Conservation (phyloP, 2,797 vertebrate species). For the Oophaga sylvatica region DNA sequence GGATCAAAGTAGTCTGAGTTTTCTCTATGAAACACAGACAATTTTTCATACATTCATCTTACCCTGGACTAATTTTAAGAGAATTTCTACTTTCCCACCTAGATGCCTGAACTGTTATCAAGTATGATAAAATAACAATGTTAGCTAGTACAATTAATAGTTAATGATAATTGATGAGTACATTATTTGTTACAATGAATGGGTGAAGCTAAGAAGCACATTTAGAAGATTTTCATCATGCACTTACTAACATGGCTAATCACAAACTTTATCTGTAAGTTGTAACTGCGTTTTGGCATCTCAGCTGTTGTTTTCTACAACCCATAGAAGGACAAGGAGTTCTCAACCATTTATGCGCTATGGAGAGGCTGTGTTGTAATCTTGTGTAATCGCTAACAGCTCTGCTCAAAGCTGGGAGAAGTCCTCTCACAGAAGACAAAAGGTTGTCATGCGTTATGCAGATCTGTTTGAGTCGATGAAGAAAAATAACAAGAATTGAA, state of each 20-base stretch:
- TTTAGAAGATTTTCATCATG: not conserved
- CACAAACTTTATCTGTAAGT: not conserved
- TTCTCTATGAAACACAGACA: no score
- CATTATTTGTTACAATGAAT: not conserved
- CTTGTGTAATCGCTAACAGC: conserved; percentile 12
- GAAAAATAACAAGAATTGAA: conserved; percentile 43
- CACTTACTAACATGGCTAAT: not conserved
- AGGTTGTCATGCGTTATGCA: conserved; percentile 49
- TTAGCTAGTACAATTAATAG: not conserved
- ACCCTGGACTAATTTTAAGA: no score
- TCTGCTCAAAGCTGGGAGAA: conserved; percentile 19
- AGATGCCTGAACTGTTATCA: not conserved
- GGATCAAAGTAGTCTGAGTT: no score
- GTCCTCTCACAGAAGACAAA: conserved; percentile 40
- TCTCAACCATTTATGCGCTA: not conserved
- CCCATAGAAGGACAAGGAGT: not conserved
- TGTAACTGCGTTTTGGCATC: not conserved
- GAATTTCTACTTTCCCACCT: not conserved
- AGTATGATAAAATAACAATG: not conserved
- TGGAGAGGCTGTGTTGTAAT: not conserved
- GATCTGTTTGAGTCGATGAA: conserved; percentile 29
- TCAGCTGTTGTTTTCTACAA: not conserved
- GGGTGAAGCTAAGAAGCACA: not conserved
- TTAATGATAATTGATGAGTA: not conserved
- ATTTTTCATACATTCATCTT: no score